Evolutionary conservation across 2,797 vertebrate species (phyloP).

Genomic region (Manis pentadactyla): DNA sequence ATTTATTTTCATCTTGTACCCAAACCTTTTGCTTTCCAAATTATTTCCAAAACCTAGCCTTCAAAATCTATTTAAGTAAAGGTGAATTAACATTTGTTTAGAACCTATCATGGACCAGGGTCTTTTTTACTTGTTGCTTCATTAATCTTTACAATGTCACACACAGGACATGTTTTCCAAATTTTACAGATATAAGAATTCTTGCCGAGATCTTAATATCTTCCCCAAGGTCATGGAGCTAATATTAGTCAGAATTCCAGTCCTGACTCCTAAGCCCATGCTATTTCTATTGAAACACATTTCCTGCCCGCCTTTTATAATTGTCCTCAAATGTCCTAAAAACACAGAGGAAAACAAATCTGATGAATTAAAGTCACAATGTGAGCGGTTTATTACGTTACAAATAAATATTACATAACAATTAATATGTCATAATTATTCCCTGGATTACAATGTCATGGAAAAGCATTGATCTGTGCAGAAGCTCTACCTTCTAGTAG

Average conservation of each 20-base stretch:
- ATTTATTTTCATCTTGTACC: not conserved
- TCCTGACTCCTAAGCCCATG: not conserved
- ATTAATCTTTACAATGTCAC: not conserved
- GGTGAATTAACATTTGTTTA: not conserved
- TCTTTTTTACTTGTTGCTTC: slow-evolving; percentile 4
- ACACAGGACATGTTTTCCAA: not conserved
- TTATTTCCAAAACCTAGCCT: not conserved
- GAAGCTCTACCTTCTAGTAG: not conserved
- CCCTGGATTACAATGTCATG: not conserved
- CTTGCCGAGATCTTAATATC: slow-evolving; percentile 28
- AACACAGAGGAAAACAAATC: slow-evolving; percentile 40
- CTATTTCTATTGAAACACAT: not conserved
- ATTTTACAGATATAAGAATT: not conserved
- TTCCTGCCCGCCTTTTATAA: slow-evolving; percentile 8
- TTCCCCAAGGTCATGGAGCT: not conserved
- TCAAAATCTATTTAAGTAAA: slow-evolving; percentile 19
- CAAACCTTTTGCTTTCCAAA: not conserved
- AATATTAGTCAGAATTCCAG: not conserved
- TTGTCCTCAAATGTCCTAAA: slow-evolving; percentile 21
- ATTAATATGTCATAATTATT: slow-evolving; percentile 21
- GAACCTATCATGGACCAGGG: not conserved
- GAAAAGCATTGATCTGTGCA: not conserved
- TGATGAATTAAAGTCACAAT: slow-evolving; percentile 54
- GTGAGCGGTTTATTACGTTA: not conserved
- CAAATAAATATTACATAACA: slow-evolving; percentile 15